Evolutionary conservation across 2,888 invertebrate species (phyloP), one percentile per base, ranked within the genome.

Genomic region (Notodonta dromedarius): DNA sequence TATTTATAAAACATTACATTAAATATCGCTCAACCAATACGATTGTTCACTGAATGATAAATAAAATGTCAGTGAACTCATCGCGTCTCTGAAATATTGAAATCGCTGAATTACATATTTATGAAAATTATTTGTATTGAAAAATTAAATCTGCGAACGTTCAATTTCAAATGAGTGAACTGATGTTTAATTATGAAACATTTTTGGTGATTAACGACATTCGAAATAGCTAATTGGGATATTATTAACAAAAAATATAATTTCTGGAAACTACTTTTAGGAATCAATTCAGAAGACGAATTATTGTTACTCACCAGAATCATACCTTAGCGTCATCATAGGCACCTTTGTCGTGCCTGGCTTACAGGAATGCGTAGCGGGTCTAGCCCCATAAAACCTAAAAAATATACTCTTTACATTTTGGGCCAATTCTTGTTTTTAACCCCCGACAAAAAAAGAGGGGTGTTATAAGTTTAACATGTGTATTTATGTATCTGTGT

Each of bases 121-220:
- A 71, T 71, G 59, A 62, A 62, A 61, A 71, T 69, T 59, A 64
- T 64, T 63, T 66, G 57, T 63, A 63, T 61, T 55, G 56, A 60
- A 61, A 62, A 61, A 64, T 57, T 57, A 67, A 71, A 59, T 67
- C 57, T 57, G 61, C 56, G 51, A 24, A 24, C n/a, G 48, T n/a
- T 70, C 59, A 68, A 65, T 60, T 61, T 64, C 63, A 60, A 72
- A 77, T 70, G 66, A 65, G 68, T 74, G 73, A 75, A 70, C 70
- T 66, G 57, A 52, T 64, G 57, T 64, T 69, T 73, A 75, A 74
- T 79, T 71, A 69, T 62, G 66, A 70, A 71, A 77, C 70, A 73
- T 65, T 69, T 62, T 70, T 64, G 69, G 70, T 69, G 70, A 75
- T 74, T 67, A 67, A 0, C 32, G 32, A 52, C 32, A 32, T 32